phyloP scores from a whole-genome alignment of 2,888 invertebrate species.

The Hedya salicella region DNA sequence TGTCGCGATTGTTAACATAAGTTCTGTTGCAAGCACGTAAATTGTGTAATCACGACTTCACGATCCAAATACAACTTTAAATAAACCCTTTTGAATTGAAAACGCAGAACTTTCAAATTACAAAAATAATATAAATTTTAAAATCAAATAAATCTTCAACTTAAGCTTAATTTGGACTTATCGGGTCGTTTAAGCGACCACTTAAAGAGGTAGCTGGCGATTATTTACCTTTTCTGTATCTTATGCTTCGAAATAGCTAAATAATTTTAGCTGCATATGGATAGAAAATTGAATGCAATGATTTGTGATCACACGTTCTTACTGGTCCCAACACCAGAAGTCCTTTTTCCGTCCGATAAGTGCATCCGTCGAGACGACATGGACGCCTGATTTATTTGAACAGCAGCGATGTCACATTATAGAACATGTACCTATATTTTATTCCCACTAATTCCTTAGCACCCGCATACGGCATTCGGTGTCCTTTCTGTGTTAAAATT shows the following conservation, averaged over 20 bases:
- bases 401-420: conserved; percentile 34
- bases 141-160: neutral
- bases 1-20: conserved; percentile 57
- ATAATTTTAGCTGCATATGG: conserved; percentile 14
- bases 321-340: neutral
- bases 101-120: neutral
- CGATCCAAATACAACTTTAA: conserved; percentile 63
- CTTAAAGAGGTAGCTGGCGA: neutral
- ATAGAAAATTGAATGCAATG: conserved; percentile 13
- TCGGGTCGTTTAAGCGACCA: neutral
- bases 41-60: conserved; percentile 69
- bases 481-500: conserved; percentile 49
- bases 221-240: conserved; percentile 20
- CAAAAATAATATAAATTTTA: neutral
- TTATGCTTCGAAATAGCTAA: neutral
- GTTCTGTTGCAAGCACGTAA: conserved; percentile 69
- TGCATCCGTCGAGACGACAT: conserved; percentile 43
- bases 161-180: neutral
- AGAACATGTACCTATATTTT: conserved; percentile 47
- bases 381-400: conserved; percentile 49
- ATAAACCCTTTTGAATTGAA: conserved; percentile 5
- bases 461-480: conserved; percentile 46
- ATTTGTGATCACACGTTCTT: conserved; percentile 24
- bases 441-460: conserved; percentile 46
- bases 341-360: conserved; percentile 40